phyloP scores from a whole-genome alignment of 2,888 invertebrate genomes.

The Dorcus parallelipipedus region DNA sequence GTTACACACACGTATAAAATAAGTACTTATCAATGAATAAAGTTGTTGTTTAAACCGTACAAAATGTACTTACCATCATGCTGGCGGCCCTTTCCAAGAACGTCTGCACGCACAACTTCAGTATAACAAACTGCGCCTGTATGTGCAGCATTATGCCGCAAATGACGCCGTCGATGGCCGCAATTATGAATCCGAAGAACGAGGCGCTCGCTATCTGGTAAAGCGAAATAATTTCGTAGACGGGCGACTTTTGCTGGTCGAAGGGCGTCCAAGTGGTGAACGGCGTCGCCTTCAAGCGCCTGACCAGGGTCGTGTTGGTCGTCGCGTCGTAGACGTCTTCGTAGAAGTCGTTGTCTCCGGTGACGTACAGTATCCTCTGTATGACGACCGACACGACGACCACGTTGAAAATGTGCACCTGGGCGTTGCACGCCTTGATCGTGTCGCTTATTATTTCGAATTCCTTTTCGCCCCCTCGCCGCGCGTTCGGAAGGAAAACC shows the following conservation, averaged over 20 bases:
- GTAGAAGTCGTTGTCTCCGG: constrained; percentile 2
- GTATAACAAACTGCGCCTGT: constrained; percentile 19
- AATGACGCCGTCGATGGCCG: constrained; percentile 20
- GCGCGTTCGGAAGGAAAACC: constrained; percentile 11
- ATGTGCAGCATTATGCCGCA: constrained; percentile 20
- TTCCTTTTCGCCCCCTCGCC: constrained; percentile 14
- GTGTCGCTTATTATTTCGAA: constrained; percentile 10
- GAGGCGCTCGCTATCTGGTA: constrained; percentile 15
- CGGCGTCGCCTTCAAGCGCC: constrained; percentile 6
- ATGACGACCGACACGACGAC: constrained; percentile 12
- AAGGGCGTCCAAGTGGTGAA: constrained; percentile 18
- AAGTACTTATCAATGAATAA: too few species aligned
- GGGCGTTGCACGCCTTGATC: constrained; percentile 8
- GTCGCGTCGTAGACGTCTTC: neutral
- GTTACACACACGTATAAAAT: too few species aligned
- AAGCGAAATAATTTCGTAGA: constrained; percentile 13
- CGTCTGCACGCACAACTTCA: constrained; percentile 17
- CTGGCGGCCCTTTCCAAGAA: constrained; percentile 12
- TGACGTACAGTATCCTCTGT: constrained; percentile 6
- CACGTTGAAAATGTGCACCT: constrained; percentile 10
- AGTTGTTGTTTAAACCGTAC: too few species aligned
- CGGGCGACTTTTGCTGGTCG: constrained; percentile 11
- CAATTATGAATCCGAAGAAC: constrained; percentile 14
- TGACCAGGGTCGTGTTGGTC: neutral
- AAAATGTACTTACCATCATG: constrained; percentile 5